Evolutionary conservation across 2,113 vertebrate genomes (phyloP), one percentile per base, ranked within the genome.

Genomic region (Vulpes lagopus): DNA sequence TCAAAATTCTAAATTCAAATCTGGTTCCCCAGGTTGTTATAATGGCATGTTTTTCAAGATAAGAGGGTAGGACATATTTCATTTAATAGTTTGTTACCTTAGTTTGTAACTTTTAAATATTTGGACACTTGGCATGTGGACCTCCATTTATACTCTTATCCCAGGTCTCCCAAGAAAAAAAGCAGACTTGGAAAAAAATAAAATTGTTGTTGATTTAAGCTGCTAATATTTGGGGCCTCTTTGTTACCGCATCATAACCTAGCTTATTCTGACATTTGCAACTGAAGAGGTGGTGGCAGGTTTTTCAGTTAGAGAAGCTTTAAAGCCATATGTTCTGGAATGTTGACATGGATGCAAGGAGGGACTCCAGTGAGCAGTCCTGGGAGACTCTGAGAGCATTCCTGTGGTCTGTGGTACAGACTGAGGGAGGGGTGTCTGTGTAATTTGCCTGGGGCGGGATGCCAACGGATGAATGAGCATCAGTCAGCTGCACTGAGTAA

Each of bases 31-130:
- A 91, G 17, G 14, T 30, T 35, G 9, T 25, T 94, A n/a, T 64
- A 38, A 84, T 83, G 67, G 0, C 35, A 20, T 38, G 10, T 43
- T 84, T 93, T n/a, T 51, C 17, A 62, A 53, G 11, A 30, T 32
- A 82, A 91, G 15, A 74, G 23, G 38, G 10, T 64, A 69, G 35
- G 55, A 71, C 7, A 0, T 80, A 71, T 84, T 87, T 90, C 67
- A 93, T 30, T 86, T 64, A 32, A 57, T 9, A 71, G 27, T 62
- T 80, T 83, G 14, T 85, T 85, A 43, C 14, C 22, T 91, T 78
- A 86, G 2, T 91, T 84, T 62, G 35, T 57, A 85, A 80, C 4
- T 60, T 94, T 89, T 76, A 81, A 38, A 92, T 89, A 84, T 62
- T 74, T 81, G 93, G 71, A 81, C 19, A 35, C 10, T 23, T 17